Percentiles rank a stretch among this genome's conserved stretches.
Evolutionary conservation across 2,797 vertebrate genomes (phyloP).

Genomic region (Huso huso): DNA sequence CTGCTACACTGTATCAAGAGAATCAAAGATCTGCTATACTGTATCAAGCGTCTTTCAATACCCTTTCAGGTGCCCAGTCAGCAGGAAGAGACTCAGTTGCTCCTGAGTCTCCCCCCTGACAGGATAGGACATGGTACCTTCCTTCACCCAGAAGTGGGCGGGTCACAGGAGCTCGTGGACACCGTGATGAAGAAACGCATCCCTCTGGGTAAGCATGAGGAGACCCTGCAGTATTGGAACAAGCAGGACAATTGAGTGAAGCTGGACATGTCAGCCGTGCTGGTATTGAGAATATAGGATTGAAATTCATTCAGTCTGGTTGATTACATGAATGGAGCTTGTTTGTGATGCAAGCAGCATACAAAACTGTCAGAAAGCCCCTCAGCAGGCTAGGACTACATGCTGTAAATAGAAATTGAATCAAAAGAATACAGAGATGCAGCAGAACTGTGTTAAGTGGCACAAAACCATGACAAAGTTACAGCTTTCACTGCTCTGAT

Average conservation of each 20-base stretch:
- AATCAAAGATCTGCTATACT: not conserved
- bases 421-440: too few relatives aligned
- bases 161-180: slow-evolving; percentile 67
- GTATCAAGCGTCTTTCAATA: not conserved
- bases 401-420: too few relatives aligned
- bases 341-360: not conserved
- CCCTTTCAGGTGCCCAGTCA: slow-evolving; percentile 72
- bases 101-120: slow-evolving; percentile 82
- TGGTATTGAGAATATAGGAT: not conserved
- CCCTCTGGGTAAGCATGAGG: slow-evolving; percentile 71
- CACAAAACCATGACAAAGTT: too few relatives aligned
- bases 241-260: not conserved
- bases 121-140: slow-evolving; percentile 95
- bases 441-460: not conserved
- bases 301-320: not conserved
- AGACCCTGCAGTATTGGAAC: not conserved
- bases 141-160: slow-evolving; percentile 55
- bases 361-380: not conserved
- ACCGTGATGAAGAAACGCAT: slow-evolving; percentile 68
- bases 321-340: not conserved
- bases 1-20: not conserved
- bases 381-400: too few relatives aligned
- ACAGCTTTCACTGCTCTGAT: too few relatives aligned
- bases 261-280: not conserved
- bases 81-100: slow-evolving; percentile 75